Percentiles rank a stretch among this genome's conserved stretches.
Conservation (phyloP, 2,888 invertebrate species). For the Steinernema carpocapsae region DNA sequence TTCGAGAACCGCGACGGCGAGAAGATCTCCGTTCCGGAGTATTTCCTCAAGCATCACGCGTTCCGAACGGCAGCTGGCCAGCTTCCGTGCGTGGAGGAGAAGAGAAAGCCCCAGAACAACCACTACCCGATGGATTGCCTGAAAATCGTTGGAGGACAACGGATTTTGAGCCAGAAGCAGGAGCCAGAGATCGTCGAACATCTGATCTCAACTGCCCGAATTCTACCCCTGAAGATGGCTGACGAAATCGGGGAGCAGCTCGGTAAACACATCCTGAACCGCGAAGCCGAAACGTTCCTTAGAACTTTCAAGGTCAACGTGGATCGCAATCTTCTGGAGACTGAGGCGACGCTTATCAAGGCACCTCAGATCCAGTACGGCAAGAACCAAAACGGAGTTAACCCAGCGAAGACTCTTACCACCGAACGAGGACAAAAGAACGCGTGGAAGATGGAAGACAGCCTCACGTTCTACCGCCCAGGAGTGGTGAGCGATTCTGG, state of each 20-base stretch:
- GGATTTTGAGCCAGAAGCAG: neutral
- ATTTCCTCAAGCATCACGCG: neutral
- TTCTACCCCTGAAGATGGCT: neutral
- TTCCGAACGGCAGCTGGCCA: neutral
- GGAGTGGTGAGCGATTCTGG: neutral
- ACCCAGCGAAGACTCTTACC: neutral
- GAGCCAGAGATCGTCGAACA: slow-evolving; percentile 3
- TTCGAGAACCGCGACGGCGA: too few species aligned
- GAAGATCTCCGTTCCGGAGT: neutral
- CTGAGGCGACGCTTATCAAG: neutral
- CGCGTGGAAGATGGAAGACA: neutral
- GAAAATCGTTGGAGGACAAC: neutral
- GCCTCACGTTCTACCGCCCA: neutral
- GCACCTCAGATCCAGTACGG: neutral
- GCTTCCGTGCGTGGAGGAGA: neutral
- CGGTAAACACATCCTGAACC: neutral
- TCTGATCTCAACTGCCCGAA: neutral
- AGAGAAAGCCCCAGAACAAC: neutral
- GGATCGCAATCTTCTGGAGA: neutral
- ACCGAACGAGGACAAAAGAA: neutral
- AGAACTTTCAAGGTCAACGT: neutral
- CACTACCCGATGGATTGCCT: slow-evolving; percentile 1
- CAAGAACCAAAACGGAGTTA: neutral
- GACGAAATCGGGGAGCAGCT: neutral
- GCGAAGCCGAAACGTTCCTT: neutral